These are phyloP conservation scores for Hypomecis punctinalis DNA, from an alignment of 2,888 invertebrate species.

Conservation along the genomic window DNA sequence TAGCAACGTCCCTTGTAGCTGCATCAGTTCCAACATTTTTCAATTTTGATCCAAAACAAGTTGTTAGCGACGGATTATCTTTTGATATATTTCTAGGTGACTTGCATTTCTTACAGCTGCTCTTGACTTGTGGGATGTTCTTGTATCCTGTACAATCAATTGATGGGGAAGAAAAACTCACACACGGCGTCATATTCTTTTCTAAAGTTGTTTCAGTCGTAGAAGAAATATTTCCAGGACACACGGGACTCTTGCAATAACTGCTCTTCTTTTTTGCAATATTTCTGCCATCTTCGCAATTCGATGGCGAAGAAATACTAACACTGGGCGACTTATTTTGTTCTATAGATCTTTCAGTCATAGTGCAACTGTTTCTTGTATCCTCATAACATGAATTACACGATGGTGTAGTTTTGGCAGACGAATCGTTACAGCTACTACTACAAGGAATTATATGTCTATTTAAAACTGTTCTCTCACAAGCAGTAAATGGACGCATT, in stretches of 20 bases:
- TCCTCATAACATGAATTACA: not conserved
- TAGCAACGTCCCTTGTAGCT: not conserved
- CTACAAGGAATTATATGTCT: conserved; percentile 6
- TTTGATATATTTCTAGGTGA: not conserved
- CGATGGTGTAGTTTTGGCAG: not conserved
- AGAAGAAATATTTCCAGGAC: not conserved
- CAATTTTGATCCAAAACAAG: not conserved
- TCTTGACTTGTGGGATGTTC: not conserved
- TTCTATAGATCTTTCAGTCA: not conserved
- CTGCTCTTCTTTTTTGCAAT: not conserved
- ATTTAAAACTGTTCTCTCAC: not conserved
- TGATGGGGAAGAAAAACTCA: not conserved
- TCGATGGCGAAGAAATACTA: conserved; percentile 1
- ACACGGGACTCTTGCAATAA: not conserved
- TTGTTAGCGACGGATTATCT: not conserved
- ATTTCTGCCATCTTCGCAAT: not conserved
- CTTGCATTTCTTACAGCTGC: not conserved
- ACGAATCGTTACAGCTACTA: not conserved
- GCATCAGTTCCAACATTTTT: conserved; percentile 1
- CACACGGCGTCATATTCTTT: not conserved
- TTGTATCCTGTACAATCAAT: not conserved
- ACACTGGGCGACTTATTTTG: not conserved
- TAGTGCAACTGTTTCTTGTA: conserved; percentile 2
- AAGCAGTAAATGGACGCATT: not conserved
- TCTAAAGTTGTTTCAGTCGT: not conserved